Evolutionary conservation across 2,888 invertebrate species (phyloP).

Genomic region (Amphiduros pacificus): DNA sequence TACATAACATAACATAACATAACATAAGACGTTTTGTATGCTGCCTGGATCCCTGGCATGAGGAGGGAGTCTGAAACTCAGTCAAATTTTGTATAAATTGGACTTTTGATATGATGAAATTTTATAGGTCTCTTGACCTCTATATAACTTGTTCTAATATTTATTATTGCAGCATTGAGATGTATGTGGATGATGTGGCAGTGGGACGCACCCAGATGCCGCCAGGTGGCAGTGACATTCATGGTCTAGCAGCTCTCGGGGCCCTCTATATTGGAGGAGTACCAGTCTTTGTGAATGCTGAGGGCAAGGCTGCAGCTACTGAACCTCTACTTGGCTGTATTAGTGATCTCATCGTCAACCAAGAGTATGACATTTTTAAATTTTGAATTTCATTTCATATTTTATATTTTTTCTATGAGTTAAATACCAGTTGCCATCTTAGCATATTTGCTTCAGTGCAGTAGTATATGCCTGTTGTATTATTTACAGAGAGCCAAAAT

Average conservation of each 20-base stretch:
- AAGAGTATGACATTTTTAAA: conserved; percentile 64
- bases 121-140: too few relatives aligned
- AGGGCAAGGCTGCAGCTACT: conserved; percentile 64
- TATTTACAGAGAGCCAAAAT: too few relatives aligned
- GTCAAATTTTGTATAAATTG: too few relatives aligned
- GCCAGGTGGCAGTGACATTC: conserved; percentile 61
- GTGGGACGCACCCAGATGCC: conserved; percentile 68
- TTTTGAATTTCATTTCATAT: background rate
- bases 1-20: too few relatives aligned
- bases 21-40: too few relatives aligned
- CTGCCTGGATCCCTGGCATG: too few relatives aligned
- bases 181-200: conserved; percentile 76
- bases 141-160: too few relatives aligned
- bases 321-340: conserved; percentile 76
- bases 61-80: too few relatives aligned
- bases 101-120: too few relatives aligned
- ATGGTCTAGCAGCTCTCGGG: conserved; percentile 63
- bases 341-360: conserved; percentile 81
- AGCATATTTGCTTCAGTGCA: too few relatives aligned
- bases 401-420: background rate
- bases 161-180: conserved; percentile 63
- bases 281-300: conserved; percentile 61
- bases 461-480: too few relatives aligned
- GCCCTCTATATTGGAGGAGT: conserved; percentile 80
- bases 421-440: background rate